Evolutionary conservation across 2,888 invertebrate species (phyloP), one percentile per base, ranked within the genome.

Genomic region (Isotomurus palustris): DNA sequence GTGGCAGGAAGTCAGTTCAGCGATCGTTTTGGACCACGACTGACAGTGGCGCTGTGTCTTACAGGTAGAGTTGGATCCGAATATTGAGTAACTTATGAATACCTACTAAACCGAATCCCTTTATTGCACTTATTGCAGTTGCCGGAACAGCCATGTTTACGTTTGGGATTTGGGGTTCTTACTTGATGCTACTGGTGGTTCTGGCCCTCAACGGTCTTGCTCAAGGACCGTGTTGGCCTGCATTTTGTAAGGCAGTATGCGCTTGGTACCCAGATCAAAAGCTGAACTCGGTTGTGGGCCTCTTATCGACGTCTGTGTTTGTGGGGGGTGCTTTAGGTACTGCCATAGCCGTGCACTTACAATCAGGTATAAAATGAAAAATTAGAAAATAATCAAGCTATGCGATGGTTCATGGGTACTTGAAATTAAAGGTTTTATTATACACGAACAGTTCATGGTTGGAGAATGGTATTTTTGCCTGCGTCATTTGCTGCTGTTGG

Each of bases 151-250:
- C 76, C 12, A 76, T 77, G 76, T 74, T 76, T 41, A 66, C 74
- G 1, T 77, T 78, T 72, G 76, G 77, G 27, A 59, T 70, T 8
- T 76, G 76, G 74, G 72, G 71, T 51, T 73, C 72, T 47, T 74
- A 75, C 53, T 68, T 58, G 19, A 60, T 75, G 19, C 73, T 76
- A 43, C 66, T 74, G 45, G 2, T 75, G 1, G 65, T 78, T 28
- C 70, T 79, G 44, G 75, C 75, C 66, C 56, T 77, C 35, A 77
- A 76, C 71, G 79, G 79, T 17, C 71, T 75, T 28, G 74, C 74
- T 19, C 73, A 78, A 74, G 75, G 66, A 21, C 74, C 76, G 35
- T 76, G 76, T 56, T 79, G 78, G 79, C 78, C 79, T 5, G 76
- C 76, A 51, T 74, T 75, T 58, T 76, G 75, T 60, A 77, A 78